phyloP scores from a whole-genome alignment of 2,888 invertebrate species.

The Drosophila aldrichi region DNA sequence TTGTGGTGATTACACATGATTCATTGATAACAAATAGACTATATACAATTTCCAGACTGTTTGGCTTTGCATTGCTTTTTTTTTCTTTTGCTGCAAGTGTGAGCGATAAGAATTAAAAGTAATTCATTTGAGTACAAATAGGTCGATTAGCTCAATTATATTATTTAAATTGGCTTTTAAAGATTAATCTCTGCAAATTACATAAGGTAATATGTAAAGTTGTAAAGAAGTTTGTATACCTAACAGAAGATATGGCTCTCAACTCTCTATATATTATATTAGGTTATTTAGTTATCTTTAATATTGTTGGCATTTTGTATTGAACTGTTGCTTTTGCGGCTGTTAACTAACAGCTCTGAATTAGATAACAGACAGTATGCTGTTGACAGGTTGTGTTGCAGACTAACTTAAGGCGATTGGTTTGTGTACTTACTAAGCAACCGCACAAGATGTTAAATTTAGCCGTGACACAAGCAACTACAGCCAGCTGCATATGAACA shows the following conservation, averaged over 20 bases:
- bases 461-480: not conserved
- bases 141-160: not conserved
- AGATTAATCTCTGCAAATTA: not conserved
- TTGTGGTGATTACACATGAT: slow-evolving; percentile 35
- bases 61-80: slow-evolving; percentile 12
- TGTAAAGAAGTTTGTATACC: too few relatives aligned
- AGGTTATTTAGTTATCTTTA: not conserved
- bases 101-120: not conserved
- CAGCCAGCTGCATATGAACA: not conserved
- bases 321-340: not conserved
- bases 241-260: not conserved
- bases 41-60: slow-evolving; percentile 29
- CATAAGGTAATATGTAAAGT: not conserved
- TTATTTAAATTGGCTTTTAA: not conserved
- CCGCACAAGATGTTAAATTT: not conserved
- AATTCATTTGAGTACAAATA: not conserved
- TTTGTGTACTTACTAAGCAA: slow-evolving; percentile 14
- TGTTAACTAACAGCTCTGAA: not conserved
- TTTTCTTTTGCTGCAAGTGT: not conserved
- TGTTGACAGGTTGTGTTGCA: not conserved
- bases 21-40: slow-evolving; percentile 32
- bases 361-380: not conserved
- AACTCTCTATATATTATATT: not conserved
- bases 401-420: slow-evolving; percentile 17
- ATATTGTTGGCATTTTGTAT: not conserved